These are phyloP conservation scores for Mohoua ochrocephala DNA, from an alignment of 2,113 vertebrate genomes.

Conservation along the genomic window DNA sequence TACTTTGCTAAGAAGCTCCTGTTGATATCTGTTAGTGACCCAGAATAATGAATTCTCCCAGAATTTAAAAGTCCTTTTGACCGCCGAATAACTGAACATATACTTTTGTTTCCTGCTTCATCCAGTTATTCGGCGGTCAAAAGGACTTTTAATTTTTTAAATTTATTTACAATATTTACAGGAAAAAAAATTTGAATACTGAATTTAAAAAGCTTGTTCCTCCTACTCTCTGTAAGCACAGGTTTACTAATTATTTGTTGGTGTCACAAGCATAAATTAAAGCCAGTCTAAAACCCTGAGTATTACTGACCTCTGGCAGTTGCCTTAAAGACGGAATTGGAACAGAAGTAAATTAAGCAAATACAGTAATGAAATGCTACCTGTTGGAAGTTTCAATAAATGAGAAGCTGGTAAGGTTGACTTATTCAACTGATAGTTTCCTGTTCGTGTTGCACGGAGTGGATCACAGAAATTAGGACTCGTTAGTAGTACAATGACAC, in stretches of 20 bases:
- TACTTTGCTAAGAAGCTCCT: neutral
- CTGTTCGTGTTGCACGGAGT: accelerated
- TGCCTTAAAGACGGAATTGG: neutral
- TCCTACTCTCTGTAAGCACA: neutral
- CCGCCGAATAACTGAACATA: neutral
- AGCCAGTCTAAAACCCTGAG: neutral
- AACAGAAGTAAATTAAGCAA: neutral
- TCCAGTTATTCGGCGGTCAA: neutral
- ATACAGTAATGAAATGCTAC: neutral
- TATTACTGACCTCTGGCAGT: neutral
- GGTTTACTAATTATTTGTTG: neutral
- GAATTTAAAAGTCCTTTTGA: neutral
- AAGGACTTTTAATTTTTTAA: neutral
- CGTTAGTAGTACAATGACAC: neutral
- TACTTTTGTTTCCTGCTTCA: neutral
- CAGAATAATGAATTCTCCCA: neutral
- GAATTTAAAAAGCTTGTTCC: neutral
- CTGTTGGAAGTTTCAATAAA: neutral
- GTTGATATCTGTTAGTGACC: neutral
- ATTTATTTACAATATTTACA: neutral
- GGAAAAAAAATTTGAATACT: neutral
- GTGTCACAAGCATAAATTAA: neutral
- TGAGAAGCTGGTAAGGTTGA: neutral
- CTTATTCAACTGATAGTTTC: neutral
- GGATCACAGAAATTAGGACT: neutral